Conservation (phyloP, 2,888 invertebrate genomes). For the Drosophila suboccidentalis region DNA sequence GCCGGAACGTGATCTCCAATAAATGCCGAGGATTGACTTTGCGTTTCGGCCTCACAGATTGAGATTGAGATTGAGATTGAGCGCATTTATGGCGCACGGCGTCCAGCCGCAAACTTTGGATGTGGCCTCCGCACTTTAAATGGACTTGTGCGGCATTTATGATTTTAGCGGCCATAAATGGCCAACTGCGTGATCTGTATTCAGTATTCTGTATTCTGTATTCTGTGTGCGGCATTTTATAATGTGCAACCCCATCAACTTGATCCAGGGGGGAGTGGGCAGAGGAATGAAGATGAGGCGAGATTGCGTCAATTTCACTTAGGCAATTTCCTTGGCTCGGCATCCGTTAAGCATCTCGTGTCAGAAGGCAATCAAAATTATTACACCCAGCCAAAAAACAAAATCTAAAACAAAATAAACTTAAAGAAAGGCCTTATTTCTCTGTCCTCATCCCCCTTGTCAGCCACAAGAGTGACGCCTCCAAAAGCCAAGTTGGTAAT, state of each 20-base stretch:
- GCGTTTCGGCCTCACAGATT: conserved; percentile 32
- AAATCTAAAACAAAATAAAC: neutral
- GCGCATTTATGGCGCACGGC: conserved; percentile 56
- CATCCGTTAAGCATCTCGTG: conserved; percentile 71
- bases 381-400: conserved; percentile 55
- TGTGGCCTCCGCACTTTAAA: conserved; percentile 35
- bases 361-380: conserved; percentile 78
- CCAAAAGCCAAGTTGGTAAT: conserved; percentile 39
- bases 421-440: conserved; percentile 17
- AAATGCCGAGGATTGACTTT: conserved; percentile 39
- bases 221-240: conserved; percentile 34
- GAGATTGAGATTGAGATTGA: conserved; percentile 63
- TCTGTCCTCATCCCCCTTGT: neutral
- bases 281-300: neutral
- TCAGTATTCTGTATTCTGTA: conserved; percentile 32
- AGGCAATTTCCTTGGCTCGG: conserved; percentile 55
- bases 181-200: conserved; percentile 43
- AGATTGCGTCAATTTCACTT: conserved; percentile 58
- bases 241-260: conserved; percentile 41
- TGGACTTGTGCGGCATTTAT: conserved; percentile 52
- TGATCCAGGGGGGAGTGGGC: neutral
- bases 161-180: conserved; percentile 53
- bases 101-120: conserved; percentile 39
- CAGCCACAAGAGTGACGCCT: conserved; percentile 50
- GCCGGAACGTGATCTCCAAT: conserved; percentile 51